Conservation (phyloP, 2,888 invertebrate genomes). For the Lumbricus terrestris region DNA sequence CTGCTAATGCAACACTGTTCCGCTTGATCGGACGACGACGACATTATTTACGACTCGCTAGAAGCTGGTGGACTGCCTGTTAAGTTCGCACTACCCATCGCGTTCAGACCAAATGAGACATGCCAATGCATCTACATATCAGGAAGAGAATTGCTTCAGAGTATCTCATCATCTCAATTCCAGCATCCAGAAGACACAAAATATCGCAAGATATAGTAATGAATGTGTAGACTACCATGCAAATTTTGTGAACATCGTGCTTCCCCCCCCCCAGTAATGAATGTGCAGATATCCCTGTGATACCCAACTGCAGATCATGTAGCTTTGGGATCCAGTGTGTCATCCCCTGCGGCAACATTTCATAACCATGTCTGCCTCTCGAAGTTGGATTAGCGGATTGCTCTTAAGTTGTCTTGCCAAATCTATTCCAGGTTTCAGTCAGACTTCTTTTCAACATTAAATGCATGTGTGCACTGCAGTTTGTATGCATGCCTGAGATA, state of each 20-base stretch:
- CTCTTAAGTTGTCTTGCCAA: background rate
- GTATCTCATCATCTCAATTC: background rate
- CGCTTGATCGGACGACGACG: constrained; percentile 3
- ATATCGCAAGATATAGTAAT: too few species aligned
- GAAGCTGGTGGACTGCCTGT: background rate
- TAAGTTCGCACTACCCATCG: background rate
- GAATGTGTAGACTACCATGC: too few species aligned
- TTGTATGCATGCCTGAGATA: too few species aligned
- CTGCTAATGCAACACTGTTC: background rate
- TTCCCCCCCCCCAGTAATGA: too few species aligned
- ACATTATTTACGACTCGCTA: background rate
- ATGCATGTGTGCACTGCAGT: too few species aligned
- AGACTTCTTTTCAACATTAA: background rate
- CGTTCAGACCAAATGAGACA: background rate
- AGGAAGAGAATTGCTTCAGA: background rate
- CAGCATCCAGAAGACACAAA: background rate
- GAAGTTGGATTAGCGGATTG: too few species aligned
- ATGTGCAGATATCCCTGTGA: background rate
- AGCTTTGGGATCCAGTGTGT: too few species aligned
- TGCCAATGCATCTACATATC: background rate
- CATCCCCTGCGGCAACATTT: too few species aligned
- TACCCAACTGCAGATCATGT: background rate
- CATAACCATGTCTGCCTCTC: too few species aligned
- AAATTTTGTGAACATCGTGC: too few species aligned
- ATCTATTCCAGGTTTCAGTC: background rate